phyloP scores from a whole-genome alignment of 2,888 invertebrate genomes.

The Callosobruchus maculatus region DNA sequence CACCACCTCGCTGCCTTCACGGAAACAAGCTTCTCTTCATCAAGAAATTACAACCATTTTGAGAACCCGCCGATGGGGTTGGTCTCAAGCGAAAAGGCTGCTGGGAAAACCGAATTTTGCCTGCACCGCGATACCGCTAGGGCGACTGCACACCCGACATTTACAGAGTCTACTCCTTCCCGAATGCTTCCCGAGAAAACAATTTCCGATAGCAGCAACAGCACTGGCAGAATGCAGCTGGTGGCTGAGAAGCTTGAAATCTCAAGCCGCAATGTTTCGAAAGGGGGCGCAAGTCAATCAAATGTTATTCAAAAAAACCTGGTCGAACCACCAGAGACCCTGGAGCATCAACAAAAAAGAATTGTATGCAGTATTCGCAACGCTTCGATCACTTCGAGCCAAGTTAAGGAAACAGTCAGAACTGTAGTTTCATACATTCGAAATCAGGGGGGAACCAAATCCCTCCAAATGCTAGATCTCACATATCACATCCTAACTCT shows the following conservation, averaged over 20 bases:
- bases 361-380: slow-evolving; percentile 6
- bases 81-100: slow-evolving; percentile 4
- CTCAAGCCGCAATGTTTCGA: slow-evolving; percentile 5
- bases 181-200: neutral
- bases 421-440: slow-evolving; percentile 11
- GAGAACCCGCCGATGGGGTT: neutral
- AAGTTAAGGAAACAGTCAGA: neutral
- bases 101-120: slow-evolving; percentile 17
- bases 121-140: slow-evolving; percentile 11
- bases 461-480: slow-evolving; percentile 2
- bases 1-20: neutral
- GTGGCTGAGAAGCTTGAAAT: slow-evolving; percentile 6
- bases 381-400: neutral
- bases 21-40: neutral
- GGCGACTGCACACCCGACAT: slow-evolving; percentile 13
- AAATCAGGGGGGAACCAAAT: slow-evolving; percentile 14
- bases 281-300: slow-evolving; percentile 10
- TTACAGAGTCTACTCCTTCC: slow-evolving; percentile 8
- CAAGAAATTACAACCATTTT: neutral
- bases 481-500: neutral
- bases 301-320: slow-evolving; percentile 1
- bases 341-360: slow-evolving; percentile 13
- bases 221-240: slow-evolving; percentile 4
- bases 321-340: slow-evolving; percentile 7
- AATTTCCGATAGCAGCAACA: neutral